phyloP scores from a whole-genome alignment of 2,797 vertebrate species.

The Gymnoscopelus microlampas region DNA sequence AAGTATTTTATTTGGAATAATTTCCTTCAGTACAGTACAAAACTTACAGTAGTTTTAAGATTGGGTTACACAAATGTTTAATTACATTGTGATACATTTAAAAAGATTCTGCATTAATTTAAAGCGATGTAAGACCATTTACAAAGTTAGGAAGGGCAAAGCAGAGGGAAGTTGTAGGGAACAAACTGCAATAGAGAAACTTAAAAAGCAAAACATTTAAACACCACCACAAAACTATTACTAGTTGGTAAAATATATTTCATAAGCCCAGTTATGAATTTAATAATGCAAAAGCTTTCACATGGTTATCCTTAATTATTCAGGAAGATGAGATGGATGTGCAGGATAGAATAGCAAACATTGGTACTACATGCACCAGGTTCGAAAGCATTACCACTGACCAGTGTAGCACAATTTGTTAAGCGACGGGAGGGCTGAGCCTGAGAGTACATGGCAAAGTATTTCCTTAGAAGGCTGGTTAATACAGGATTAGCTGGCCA shows the following conservation, averaged over 20 bases:
- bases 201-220: slow-evolving; percentile 31
- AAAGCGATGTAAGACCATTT: slow-evolving; percentile 84
- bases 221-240: slow-evolving; percentile 44
- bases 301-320: slow-evolving; percentile 49
- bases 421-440: neutral
- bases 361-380: slow-evolving; percentile 49
- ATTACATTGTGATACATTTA: slow-evolving; percentile 90
- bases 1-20: slow-evolving; percentile 91
- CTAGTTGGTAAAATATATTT: slow-evolving; percentile 40
- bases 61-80: slow-evolving; percentile 88
- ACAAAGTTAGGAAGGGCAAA: slow-evolving; percentile 55
- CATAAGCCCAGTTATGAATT: slow-evolving; percentile 25
- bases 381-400: slow-evolving; percentile 41
- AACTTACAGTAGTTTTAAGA: slow-evolving; percentile 91
- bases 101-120: slow-evolving; percentile 86
- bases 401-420: slow-evolving; percentile 16
- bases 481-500: neutral
- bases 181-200: slow-evolving; percentile 50
- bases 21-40: slow-evolving; percentile 92
- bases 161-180: slow-evolving; percentile 35
- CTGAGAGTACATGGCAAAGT: too few relatives aligned
- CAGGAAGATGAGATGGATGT: slow-evolving; percentile 21
- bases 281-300: slow-evolving; percentile 38
- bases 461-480: neutral
- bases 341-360: slow-evolving; percentile 29